Conservation (phyloP, 2,797 vertebrate species). For the Poecilia velifera region DNA sequence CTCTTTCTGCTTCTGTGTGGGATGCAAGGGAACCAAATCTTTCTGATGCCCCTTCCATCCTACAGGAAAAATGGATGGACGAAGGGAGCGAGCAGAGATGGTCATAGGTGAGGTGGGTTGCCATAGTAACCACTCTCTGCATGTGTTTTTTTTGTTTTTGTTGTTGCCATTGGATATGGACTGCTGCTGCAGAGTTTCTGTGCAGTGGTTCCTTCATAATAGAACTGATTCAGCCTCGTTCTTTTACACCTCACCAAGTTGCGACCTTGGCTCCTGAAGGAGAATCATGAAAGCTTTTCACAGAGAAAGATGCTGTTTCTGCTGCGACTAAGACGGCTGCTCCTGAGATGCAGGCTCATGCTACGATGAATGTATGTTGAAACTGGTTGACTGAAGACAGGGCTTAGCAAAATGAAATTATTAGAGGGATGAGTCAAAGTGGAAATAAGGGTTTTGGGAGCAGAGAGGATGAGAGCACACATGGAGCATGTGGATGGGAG, state of each 20-base stretch:
- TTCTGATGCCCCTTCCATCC: not conserved
- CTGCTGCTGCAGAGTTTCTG: slow-evolving; percentile 3
- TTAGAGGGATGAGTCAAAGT: slow-evolving; percentile 31
- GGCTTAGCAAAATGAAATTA: slow-evolving; percentile 31
- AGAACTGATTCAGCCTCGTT: slow-evolving; percentile 1
- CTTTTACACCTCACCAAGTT: slow-evolving; percentile 10
- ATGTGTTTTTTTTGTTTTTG: slow-evolving; percentile 29
- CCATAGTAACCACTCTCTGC: slow-evolving; percentile 59
- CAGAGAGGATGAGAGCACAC: not conserved
- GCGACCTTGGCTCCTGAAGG: slow-evolving; percentile 22
- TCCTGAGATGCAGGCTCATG: not conserved
- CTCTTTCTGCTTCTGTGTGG: slow-evolving; percentile 26
- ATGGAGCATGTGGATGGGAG: not conserved
- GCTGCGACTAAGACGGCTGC: slow-evolving; percentile 33
- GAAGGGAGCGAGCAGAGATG: slow-evolving; percentile 21
- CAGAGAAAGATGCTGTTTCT: slow-evolving; percentile 11
- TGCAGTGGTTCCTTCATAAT: not conserved
- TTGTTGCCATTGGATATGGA: slow-evolving; percentile 40
- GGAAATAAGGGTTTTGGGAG: slow-evolving; percentile 13
- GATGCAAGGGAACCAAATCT: slow-evolving; percentile 18
- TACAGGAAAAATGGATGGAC: not conserved
- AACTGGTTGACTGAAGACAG: slow-evolving; percentile 18
- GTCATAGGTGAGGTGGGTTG: slow-evolving; percentile 59
- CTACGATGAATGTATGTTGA: slow-evolving; percentile 15
- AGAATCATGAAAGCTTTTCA: slow-evolving; percentile 15